Conservation (phyloP, 2,113 vertebrate species). For the Erythrocebus patas region DNA sequence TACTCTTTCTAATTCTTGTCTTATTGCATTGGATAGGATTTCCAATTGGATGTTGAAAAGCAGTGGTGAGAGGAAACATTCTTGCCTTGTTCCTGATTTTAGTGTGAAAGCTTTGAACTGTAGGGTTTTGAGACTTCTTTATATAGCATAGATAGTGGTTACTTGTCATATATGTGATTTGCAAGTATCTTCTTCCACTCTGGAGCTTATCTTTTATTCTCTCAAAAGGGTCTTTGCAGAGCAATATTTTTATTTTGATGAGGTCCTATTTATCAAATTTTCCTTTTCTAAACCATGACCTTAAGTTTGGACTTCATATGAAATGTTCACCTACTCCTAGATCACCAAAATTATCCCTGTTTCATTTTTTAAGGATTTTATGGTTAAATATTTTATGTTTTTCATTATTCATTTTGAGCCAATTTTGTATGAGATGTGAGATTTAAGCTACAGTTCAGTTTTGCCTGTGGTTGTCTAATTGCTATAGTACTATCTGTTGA, state of each 20-base stretch:
- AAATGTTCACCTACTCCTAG: too few species aligned
- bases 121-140: neutral
- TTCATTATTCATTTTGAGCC: too few species aligned
- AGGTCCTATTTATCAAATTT: too few species aligned
- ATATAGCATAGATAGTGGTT: neutral
- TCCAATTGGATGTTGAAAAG: neutral
- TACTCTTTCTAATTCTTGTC: neutral
- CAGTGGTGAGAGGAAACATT: neutral
- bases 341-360: too few species aligned
- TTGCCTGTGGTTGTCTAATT: too few species aligned
- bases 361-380: too few species aligned
- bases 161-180: neutral
- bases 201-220: neutral
- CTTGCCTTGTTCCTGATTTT: neutral
- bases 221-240: neutral
- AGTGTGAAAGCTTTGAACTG: neutral
- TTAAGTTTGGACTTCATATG: too few species aligned
- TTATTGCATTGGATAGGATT: neutral
- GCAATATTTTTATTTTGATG: neutral
- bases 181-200: neutral
- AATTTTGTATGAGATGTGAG: too few species aligned
- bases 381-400: too few species aligned
- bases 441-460: too few species aligned
- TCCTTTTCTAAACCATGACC: too few species aligned
- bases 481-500: too few species aligned